phyloP scores from a whole-genome alignment of 2,888 invertebrate genomes.

The Calameuta pallipes region DNA sequence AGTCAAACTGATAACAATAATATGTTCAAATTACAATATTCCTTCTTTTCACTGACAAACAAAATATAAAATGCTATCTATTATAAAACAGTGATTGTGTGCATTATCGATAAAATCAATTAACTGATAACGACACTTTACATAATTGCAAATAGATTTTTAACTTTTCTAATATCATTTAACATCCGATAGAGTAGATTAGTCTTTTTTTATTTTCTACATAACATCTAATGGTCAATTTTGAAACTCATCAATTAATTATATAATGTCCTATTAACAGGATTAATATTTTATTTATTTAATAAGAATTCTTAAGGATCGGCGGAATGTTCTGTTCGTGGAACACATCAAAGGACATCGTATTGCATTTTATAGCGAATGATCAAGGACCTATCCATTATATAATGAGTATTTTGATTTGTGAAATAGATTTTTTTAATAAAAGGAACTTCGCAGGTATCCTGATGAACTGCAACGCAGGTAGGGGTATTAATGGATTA shows the following conservation, averaged over 20 bases:
- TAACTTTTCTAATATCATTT: background rate
- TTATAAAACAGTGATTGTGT: background rate
- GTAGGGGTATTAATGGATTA: constrained; percentile 50
- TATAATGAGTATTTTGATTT: constrained; percentile 17
- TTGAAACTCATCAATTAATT: background rate
- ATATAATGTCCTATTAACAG: background rate
- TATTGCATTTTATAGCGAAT: background rate
- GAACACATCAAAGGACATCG: background rate
- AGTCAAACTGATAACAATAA: background rate
- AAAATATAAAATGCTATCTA: background rate
- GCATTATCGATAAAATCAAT: background rate
- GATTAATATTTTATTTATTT: background rate
- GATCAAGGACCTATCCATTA: constrained; percentile 8
- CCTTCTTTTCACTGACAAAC: background rate
- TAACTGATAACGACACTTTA: background rate
- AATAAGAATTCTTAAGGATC: background rate
- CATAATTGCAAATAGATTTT: background rate
- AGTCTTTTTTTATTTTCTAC: background rate
- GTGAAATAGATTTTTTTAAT: constrained; percentile 8
- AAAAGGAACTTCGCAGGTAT: constrained; percentile 29
- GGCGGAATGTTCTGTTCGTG: background rate
- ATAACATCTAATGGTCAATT: background rate
- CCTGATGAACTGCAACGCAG: constrained; percentile 41
- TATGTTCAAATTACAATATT: background rate
- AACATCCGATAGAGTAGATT: background rate